Conservation (phyloP, 2,797 vertebrate species). For the Calcarius lapponicus region DNA sequence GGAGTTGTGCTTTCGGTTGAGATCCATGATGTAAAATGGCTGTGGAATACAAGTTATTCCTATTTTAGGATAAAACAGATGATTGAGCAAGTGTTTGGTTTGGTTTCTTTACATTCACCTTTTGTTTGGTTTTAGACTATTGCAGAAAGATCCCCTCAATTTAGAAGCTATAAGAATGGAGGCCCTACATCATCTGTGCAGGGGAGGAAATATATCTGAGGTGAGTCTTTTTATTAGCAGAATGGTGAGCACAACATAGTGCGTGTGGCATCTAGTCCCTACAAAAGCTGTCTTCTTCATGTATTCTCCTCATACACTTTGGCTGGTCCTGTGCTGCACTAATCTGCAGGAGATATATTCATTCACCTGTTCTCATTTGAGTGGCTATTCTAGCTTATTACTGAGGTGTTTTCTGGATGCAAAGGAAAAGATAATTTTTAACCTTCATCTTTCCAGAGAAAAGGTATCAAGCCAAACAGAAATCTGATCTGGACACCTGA, state of each 20-base stretch:
- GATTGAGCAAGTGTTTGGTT: not conserved
- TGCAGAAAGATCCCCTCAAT: slow-evolving; percentile 91
- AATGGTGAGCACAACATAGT: not conserved
- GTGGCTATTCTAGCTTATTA: not conserved
- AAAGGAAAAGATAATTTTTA: not conserved
- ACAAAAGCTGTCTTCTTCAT: not conserved
- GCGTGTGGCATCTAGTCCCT: not conserved
- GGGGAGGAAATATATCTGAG: slow-evolving; percentile 87
- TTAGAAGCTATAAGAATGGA: slow-evolving; percentile 91
- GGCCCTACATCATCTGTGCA: slow-evolving; percentile 87
- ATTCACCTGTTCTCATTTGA: not conserved
- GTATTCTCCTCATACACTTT: not conserved
- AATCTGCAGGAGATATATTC: not conserved
- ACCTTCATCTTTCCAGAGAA: not conserved
- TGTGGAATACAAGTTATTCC: not conserved
- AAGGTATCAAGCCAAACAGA: not conserved
- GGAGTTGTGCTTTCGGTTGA: not conserved
- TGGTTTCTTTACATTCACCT: not conserved
- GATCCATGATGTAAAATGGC: not conserved
- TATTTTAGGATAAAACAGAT: not conserved
- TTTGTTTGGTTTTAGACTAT: slow-evolving; percentile 74
- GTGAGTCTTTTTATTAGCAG: slow-evolving; percentile 68
- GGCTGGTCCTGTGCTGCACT: not conserved
- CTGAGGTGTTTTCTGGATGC: not conserved
- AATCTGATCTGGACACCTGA: not conserved